Evolutionary conservation across 2,797 vertebrate species (phyloP).

Genomic region (Tachyglossus aculeatus): DNA sequence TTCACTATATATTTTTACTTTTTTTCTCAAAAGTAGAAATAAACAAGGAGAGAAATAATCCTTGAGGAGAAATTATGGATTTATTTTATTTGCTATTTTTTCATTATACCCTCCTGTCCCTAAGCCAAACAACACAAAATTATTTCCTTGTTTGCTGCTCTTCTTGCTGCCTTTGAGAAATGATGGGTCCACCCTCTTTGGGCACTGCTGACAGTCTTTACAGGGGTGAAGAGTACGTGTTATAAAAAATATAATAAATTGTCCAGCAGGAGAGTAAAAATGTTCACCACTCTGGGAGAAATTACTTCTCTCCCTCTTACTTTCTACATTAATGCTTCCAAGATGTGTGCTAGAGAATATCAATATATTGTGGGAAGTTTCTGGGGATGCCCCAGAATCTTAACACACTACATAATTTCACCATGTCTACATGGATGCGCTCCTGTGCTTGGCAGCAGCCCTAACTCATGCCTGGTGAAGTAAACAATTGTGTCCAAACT

Average conservation of each 20-base stretch:
- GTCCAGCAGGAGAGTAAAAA: neutral
- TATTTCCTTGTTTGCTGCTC: neutral
- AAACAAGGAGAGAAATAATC: neutral
- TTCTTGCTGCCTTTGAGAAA: neutral
- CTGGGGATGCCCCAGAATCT: too few species aligned
- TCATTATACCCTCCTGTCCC: neutral
- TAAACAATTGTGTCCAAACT: too few species aligned
- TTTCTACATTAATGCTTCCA: too few species aligned
- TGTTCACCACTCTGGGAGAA: neutral
- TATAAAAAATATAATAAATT: neutral
- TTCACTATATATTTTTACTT: neutral
- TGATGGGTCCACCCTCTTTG: too few species aligned
- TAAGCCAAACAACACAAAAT: neutral
- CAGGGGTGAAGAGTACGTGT: too few species aligned
- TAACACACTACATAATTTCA: too few species aligned
- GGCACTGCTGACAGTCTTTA: too few species aligned
- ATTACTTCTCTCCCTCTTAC: neutral
- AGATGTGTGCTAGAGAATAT: too few species aligned
- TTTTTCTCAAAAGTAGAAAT: neutral
- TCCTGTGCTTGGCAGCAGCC: too few species aligned
- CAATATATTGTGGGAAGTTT: too few species aligned
- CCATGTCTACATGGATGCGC: too few species aligned
- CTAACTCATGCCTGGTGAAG: too few species aligned
- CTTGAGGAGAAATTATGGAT: neutral
- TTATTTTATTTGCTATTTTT: constrained; percentile 2